phyloP scores from a whole-genome alignment of 2,113 vertebrate genomes.

The Electrona antarctica region DNA sequence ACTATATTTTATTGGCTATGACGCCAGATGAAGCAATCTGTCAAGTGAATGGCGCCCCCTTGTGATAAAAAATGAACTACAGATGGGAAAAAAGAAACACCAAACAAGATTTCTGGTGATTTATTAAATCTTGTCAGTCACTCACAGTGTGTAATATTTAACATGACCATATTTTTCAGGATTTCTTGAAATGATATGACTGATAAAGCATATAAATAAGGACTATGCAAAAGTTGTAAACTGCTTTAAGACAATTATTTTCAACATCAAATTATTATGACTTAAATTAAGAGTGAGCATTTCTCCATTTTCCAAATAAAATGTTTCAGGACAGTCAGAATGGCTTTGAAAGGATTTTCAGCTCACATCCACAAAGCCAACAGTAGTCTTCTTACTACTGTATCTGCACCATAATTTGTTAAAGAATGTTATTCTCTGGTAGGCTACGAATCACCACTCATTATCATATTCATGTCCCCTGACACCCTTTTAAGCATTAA shows the following conservation, averaged over 20 bases:
- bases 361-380: slow-evolving; percentile 19
- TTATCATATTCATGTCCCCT: slow-evolving; percentile 41
- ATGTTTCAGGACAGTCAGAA: neutral
- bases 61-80: slow-evolving; percentile 16
- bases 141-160: slow-evolving; percentile 47
- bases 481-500: slow-evolving; percentile 60
- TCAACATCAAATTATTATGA: slow-evolving; percentile 4
- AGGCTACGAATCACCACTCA: slow-evolving; percentile 1
- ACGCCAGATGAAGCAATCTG: neutral
- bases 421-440: neutral
- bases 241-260: slow-evolving; percentile 24
- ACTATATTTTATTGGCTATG: too few species aligned
- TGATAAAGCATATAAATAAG: slow-evolving; percentile 51
- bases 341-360: neutral
- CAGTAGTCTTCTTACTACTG: neutral
- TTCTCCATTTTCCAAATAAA: slow-evolving; percentile 3
- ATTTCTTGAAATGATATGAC: slow-evolving; percentile 51
- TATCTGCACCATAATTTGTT: neutral
- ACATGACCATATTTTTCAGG: slow-evolving; percentile 39
- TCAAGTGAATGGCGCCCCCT: slow-evolving; percentile 35
- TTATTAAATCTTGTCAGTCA: slow-evolving; percentile 59
- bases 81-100: neutral
- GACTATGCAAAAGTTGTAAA: slow-evolving; percentile 34
- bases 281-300: slow-evolving; percentile 44
- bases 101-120: slow-evolving; percentile 39